Evolutionary conservation across 2,113 vertebrate genomes (phyloP), one percentile per base, ranked within the genome.

Genomic region (Prochilodus magdalenae): DNA sequence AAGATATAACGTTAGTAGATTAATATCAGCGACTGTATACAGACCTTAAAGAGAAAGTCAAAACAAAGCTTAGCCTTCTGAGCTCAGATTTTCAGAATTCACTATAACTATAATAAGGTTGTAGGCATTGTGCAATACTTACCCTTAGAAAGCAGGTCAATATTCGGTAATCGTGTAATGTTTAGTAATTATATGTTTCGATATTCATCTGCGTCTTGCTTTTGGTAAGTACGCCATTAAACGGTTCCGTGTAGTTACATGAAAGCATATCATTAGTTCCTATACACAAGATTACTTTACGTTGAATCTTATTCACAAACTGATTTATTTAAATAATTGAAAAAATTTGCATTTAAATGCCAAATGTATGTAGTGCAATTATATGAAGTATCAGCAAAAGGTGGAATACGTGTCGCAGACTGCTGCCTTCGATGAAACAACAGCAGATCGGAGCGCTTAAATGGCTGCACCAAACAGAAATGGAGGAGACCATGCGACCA

Each of bases 391-490:
- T 16, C 2, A 51, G 49, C 11, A 44, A 44, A 44, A 44, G 40
- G 40, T 44, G 36, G 36, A 36, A 36, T 36, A 7, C 36, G 7
- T 36, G 36, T 36, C 36, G 36, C 7, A 36, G 3, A 4, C 22
- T 11, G 13, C 14, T 27, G n/a, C 22, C 8, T 22, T 22, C 14
- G 24, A 0, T 26, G n/a, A 59, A 30, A 0, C 27, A 22, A 30
- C 27, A 49, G 29, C 57, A 67, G 72, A 47, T 26, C 87, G 93
- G 86, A 30, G 81, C 14, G 0, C 24, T 79, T 88, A 89, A 1
- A 83, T 0, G 3, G 87, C 77, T 18, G 83, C 79, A 91, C 93
- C 86, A 90, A 89, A 92, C 74, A 85, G 20, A 89, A 90, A 90
- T 93, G 91, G 91, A 89, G 53, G 90, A 89, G 24, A 57, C 84